Base-by-base conservation (phyloP, 1,140 invertebrate genomes). In the Drosophila sulfurigaster region DNA sequence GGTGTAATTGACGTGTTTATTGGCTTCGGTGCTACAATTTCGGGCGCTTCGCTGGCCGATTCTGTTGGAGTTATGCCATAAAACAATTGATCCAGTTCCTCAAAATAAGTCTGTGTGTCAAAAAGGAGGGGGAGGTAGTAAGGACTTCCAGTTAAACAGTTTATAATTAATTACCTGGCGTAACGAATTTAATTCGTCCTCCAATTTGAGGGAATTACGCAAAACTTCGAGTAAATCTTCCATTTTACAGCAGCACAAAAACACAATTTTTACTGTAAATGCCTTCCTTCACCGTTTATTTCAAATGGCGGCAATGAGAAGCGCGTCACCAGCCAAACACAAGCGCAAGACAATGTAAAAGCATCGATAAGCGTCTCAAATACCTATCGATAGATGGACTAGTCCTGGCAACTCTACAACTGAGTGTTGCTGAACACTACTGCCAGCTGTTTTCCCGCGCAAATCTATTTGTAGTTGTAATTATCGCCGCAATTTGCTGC, bases 221-320 rank as follows among this genome's bases (percentile, higher is more conserved):
- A 88, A 28, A 43, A 91, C 59, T 56, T 66, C 64, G 13, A 78
- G 49, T 38, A 91, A 41, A 25, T 90, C 90, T 16, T 91, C 86
- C 90, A 91, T 91, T 69, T 64, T 10, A 51, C 48, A 43, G n/a
- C 8, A 20, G 7, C 41, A 70, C 56, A 65, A 15, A 25, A 43
- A 51, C 8, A 73, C 45, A 67, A 67, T 20, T 25, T 25, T 25
- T 65, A n/a, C 49, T 10, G 35, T 38, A 65, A 57, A 51, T 65
- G 38, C 43, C 20, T 25, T 25, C 20, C 20, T 25, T 5, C 5
- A 46, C 51, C 65, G 75, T 89, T 81, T 81, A 68, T 67, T 87
- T 87, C 74, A 88, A 88, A 88, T 88, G 83, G 85, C 83, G 85
- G 74, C 76, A 88, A 80, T 66, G 10, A 15, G 64, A 63, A 70